Evolutionary conservation across 2,888 invertebrate genomes (phyloP).

Genomic region (Volucella zonaria): DNA sequence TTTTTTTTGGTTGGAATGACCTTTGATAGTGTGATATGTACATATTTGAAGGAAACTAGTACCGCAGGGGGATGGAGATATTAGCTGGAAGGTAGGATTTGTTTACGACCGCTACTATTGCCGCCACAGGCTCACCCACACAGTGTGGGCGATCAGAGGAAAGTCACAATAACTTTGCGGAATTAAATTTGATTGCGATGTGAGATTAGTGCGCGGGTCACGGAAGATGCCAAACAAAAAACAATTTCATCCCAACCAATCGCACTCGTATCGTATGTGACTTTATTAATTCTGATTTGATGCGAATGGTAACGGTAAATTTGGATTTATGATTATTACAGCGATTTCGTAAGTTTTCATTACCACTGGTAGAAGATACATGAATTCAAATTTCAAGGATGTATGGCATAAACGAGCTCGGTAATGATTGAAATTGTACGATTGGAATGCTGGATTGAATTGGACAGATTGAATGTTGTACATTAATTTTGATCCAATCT

Average conservation of each 20-base stretch:
- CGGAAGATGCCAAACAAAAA: constrained; percentile 16
- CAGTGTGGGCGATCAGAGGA: constrained; percentile 46
- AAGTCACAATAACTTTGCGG: constrained; percentile 47
- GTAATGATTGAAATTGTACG: not conserved
- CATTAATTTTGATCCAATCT: constrained; percentile 8
- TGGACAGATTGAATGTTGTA: constrained; percentile 1
- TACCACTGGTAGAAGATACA: not conserved
- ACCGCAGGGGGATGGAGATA: constrained; percentile 19
- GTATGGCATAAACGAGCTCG: not conserved
- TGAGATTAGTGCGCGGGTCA: constrained; percentile 28
- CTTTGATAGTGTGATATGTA: constrained; percentile 25
- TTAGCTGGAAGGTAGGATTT: constrained; percentile 28
- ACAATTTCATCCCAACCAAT: not conserved
- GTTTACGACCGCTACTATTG: constrained; percentile 17
- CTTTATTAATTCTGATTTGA: constrained; percentile 61
- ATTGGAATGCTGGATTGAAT: constrained; percentile 25
- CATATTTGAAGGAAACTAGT: constrained; percentile 25
- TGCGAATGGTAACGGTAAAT: constrained; percentile 29
- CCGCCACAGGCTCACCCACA: not conserved
- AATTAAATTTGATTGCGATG: constrained; percentile 53
- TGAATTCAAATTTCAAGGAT: constrained; percentile 26
- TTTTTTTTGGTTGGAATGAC: constrained; percentile 46
- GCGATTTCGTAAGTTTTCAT: constrained; percentile 35
- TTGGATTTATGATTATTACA: constrained; percentile 47
- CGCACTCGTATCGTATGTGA: constrained; percentile 26